These are phyloP conservation scores for Chrysomallon squamiferum DNA, from an alignment of 1,140 invertebrate genomes.

Conservation along the genomic window DNA sequence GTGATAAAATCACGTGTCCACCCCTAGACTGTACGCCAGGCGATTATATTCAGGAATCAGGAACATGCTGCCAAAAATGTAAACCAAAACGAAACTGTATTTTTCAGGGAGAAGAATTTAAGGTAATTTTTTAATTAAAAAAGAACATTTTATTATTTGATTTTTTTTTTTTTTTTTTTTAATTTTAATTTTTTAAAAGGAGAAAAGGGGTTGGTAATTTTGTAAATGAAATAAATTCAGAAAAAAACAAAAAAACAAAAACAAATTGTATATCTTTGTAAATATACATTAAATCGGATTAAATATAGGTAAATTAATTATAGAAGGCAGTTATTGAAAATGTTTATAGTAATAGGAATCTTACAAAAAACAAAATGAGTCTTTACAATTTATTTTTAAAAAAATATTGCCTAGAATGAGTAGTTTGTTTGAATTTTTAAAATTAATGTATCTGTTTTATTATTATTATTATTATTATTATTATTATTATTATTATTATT, in stretches of 20 bases:
- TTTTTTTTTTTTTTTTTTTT: too few relatives aligned
- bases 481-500: too few relatives aligned
- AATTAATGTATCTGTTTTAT: too few relatives aligned
- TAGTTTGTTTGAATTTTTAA: too few relatives aligned
- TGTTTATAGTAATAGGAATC: too few relatives aligned
- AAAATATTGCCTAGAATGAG: too few relatives aligned
- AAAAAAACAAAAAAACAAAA: not conserved
- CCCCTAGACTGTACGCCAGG: constrained; percentile 61
- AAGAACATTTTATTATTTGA: too few relatives aligned
- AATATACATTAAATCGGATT: not conserved
- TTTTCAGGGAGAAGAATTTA: constrained; percentile 43
- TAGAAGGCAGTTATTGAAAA: not conserved
- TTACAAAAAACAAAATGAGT: too few relatives aligned
- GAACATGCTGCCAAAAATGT: constrained; percentile 52
- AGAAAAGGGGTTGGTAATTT: too few relatives aligned
- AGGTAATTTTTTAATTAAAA: constrained; percentile 53
- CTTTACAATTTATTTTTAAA: too few relatives aligned
- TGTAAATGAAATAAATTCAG: not conserved
- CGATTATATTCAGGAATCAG: constrained; percentile 23
- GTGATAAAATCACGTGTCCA: constrained; percentile 54
- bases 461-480: too few relatives aligned
- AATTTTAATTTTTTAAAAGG: too few relatives aligned
- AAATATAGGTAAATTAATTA: not conserved
- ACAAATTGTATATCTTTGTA: not conserved
- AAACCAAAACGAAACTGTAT: constrained; percentile 46